Percentiles rank a stretch among this genome's conserved stretches.
Conservation (phyloP, 2,113 vertebrate species). For the Myrmecobius fasciatus region DNA sequence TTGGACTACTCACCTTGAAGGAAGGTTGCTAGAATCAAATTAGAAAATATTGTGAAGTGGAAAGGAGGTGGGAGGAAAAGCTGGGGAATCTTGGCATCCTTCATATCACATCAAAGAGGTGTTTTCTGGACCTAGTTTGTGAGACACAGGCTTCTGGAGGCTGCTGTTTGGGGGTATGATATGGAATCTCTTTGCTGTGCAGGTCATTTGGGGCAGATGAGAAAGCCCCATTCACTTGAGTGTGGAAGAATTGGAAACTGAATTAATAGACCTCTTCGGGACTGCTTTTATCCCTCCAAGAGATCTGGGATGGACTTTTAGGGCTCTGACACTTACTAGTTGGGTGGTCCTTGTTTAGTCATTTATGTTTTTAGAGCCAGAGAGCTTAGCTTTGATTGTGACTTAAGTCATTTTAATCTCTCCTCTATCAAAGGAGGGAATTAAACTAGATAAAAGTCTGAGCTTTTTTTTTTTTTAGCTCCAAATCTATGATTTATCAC, state of each 20-base stretch:
- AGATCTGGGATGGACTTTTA: background rate
- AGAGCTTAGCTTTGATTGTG: background rate
- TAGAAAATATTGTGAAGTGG: background rate
- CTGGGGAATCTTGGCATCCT: background rate
- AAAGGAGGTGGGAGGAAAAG: background rate
- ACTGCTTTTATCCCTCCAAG: background rate
- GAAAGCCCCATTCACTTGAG: background rate
- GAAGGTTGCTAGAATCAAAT: background rate
- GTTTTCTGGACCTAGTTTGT: background rate
- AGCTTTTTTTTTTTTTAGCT: background rate
- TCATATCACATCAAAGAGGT: background rate
- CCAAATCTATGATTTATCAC: background rate
- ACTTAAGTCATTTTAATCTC: background rate
- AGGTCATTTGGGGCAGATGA: fast-evolving
- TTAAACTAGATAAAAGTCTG: background rate
- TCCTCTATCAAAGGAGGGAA: background rate
- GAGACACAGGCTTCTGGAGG: background rate
- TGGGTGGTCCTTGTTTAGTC: background rate
- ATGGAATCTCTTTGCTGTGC: background rate
- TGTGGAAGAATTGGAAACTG: background rate
- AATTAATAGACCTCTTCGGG: background rate
- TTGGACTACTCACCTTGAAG: background rate
- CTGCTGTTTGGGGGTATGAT: background rate
- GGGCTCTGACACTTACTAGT: background rate
- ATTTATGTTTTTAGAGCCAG: background rate